Percentiles rank a stretch among this genome's conserved stretches.
These are phyloP conservation scores for Rambutsinella grinnellia DNA, from an alignment of 2,888 invertebrate genomes.

Conservation along the genomic window DNA sequence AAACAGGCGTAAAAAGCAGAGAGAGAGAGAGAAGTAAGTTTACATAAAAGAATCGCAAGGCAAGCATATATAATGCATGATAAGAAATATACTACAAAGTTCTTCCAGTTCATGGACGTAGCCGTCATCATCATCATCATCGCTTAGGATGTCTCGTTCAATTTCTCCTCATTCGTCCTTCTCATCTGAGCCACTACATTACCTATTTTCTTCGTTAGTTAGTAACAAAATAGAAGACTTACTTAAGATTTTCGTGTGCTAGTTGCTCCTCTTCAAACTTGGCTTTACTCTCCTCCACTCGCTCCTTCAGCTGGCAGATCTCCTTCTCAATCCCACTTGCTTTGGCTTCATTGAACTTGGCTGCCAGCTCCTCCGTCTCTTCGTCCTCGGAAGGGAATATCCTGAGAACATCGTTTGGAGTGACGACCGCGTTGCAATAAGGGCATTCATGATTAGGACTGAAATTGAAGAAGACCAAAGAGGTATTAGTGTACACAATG, in stretches of 20 bases:
- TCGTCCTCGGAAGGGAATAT: conserved; percentile 64
- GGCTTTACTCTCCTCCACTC: conserved; percentile 54
- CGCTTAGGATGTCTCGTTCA: too few relatives aligned
- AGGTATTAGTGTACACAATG: too few relatives aligned
- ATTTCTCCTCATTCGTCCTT: too few relatives aligned
- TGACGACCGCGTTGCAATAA: conserved; percentile 60
- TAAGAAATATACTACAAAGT: neutral
- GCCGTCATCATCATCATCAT: neutral
- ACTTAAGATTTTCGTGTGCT: conserved; percentile 62
- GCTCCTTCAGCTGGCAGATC: conserved; percentile 56
- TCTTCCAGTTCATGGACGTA: conserved; percentile 29
- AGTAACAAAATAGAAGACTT: conserved; percentile 31
- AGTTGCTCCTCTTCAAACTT: conserved; percentile 60
- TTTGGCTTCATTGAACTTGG: conserved; percentile 61
- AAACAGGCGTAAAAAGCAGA: too few relatives aligned
- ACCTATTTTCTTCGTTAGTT: neutral
- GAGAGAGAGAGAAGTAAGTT: too few relatives aligned
- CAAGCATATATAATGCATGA: too few relatives aligned
- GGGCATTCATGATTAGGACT: conserved; percentile 62
- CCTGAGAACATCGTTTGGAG: conserved; percentile 59
- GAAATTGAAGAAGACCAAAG: conserved; percentile 49
- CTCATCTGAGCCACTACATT: neutral
- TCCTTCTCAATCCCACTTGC: conserved; percentile 53
- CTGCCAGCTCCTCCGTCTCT: conserved; percentile 64
- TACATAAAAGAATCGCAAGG: too few relatives aligned